These are phyloP conservation scores for Cetoscarus ocellatus DNA, from an alignment of 2,797 vertebrate genomes.

Conservation along the genomic window DNA sequence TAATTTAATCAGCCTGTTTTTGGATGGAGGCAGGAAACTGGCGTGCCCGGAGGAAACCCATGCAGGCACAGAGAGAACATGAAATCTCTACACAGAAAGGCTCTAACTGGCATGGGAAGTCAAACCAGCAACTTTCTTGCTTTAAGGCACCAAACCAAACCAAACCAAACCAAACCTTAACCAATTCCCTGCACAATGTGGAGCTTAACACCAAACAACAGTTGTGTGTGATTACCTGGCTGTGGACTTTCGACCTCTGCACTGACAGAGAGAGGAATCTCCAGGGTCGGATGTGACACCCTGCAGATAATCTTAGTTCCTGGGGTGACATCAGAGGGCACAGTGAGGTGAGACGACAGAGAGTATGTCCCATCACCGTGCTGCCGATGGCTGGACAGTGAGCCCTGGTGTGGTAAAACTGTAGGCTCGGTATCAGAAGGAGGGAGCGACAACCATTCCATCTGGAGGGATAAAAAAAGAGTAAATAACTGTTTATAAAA, in stretches of 20 bases:
- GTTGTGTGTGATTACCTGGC: constrained; percentile 56
- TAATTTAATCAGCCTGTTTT: too few species aligned
- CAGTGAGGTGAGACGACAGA: constrained; percentile 80
- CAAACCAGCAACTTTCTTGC: too few species aligned
- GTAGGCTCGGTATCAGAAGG: constrained; percentile 61
- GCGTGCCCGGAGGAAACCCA: too few species aligned
- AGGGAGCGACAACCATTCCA: constrained; percentile 84
- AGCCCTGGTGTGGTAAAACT: constrained; percentile 62
- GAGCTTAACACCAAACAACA: not conserved
- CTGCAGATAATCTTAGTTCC: constrained; percentile 86
- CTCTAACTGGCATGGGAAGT: too few species aligned
- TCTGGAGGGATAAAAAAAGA: constrained; percentile 60
- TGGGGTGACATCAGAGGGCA: constrained; percentile 51
- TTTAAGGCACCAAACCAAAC: too few species aligned
- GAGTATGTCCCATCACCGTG: constrained; percentile 85
- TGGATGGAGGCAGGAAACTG: too few species aligned
- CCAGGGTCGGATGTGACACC: constrained; percentile 84
- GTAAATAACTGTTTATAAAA: not conserved
- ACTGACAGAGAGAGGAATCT: constrained; percentile 71
- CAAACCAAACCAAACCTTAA: too few species aligned
- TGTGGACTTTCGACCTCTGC: constrained; percentile 66
- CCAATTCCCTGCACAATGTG: too few species aligned
- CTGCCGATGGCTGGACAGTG: constrained; percentile 87
- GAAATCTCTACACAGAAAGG: too few species aligned
- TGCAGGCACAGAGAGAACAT: too few species aligned